Evolutionary conservation across 2,113 vertebrate species (phyloP), one percentile per base, ranked within the genome.

Genomic region (Todiramphus saurophagus): DNA sequence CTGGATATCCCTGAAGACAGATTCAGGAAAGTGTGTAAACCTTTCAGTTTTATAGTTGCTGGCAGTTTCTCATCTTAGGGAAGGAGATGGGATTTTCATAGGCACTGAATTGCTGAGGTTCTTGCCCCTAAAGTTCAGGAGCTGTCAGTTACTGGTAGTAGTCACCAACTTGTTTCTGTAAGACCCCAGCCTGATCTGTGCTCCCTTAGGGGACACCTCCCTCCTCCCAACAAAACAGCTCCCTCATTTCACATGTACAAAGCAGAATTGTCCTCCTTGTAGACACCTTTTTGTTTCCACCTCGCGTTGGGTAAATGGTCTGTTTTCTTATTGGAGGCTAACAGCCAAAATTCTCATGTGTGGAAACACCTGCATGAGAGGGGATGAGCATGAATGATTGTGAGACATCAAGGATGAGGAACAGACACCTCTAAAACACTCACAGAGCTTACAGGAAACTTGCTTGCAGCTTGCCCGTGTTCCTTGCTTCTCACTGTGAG

Each of bases 201-300:
- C 50, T 77, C 41, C 23, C 2, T 7, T 20, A 35, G n/a, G 16
- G 11, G 19, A 31, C 37, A 6, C 1, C 5, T 73, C 41, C 15
- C 30, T 43, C 5, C 66, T 37, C 30, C 83, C 60, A 55, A 1
- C 3, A 21, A 13, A 30, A n/a, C 0, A 33, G 6, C 28, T 30
- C 67, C 28, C 31, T 73, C 23, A 5, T 60, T 58, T 46, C 69
- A 27, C 24, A 30, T 0, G 0, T 5, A 1, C n/a, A 55, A 13
- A 69, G 39, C 63, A 41, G 53, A 51, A 5, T 0, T 15, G 19
- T 20, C 28, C 30, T 31, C 23, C 50, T 25, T 10, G 41, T 30
- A 11, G 35, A 14, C 15, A 35, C 41, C 14, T 37, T 59, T 24
- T 4, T 10, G 23, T 12, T 53, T 20, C 37, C 37, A n/a, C 43